Conservation (phyloP, 2,797 vertebrate species). For the Danio choprae region DNA sequence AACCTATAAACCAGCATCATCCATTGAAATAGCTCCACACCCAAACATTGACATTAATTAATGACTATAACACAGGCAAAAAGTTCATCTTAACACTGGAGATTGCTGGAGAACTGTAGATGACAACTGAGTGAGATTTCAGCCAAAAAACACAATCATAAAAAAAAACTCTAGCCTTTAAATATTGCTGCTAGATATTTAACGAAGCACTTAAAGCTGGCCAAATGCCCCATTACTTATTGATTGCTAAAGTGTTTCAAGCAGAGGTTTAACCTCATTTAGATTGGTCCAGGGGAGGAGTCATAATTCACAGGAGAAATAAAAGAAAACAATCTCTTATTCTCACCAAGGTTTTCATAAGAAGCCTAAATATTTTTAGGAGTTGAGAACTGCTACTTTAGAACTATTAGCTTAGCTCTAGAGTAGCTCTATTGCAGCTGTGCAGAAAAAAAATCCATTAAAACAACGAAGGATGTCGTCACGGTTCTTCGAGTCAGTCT, state of each 20-base stretch:
- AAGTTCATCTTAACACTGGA: constrained; percentile 22
- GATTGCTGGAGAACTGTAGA: constrained; percentile 10
- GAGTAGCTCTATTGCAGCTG: constrained; percentile 19
- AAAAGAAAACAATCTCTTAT: constrained; percentile 9
- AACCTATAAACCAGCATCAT: background rate
- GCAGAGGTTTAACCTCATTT: constrained; percentile 30
- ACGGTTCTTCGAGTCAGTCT: constrained; percentile 36
- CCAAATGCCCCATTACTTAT: constrained; percentile 29
- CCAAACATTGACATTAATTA: constrained; percentile 30
- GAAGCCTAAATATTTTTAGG: constrained; percentile 27
- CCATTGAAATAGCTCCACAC: constrained; percentile 24
- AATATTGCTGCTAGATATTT: constrained; percentile 13
- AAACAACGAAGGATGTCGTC: constrained; percentile 18
- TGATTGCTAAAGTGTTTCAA: constrained; percentile 37
- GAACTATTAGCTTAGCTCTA: background rate
- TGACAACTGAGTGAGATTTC: constrained; percentile 18
- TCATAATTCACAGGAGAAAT: background rate
- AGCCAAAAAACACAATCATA: constrained; percentile 30
- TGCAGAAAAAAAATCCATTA: background rate
- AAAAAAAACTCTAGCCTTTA: background rate
- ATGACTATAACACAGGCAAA: constrained; percentile 29
- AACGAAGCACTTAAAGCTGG: constrained; percentile 12
- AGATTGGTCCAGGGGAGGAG: constrained; percentile 11
- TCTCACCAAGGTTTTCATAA: constrained; percentile 15
- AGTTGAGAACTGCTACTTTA: constrained; percentile 15